Conservation (phyloP, 2,113 vertebrate genomes). For the Cyprinodon variegatus region DNA sequence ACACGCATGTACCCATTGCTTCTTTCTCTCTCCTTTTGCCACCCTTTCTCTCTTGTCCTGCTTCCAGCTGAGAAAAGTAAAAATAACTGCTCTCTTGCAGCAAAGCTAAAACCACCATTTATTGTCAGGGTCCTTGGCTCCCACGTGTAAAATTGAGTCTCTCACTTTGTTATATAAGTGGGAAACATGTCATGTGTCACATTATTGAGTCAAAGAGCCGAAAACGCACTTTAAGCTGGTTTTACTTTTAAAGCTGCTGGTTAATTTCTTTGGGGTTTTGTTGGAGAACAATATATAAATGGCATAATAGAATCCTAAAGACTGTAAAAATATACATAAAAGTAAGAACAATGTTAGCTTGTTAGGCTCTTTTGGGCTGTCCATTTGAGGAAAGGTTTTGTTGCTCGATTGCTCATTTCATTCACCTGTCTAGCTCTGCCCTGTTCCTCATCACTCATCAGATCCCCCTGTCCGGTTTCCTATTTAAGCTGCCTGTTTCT, state of each 20-base stretch:
- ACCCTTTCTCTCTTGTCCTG: slow-evolving; percentile 56
- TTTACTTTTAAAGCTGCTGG: slow-evolving; percentile 13
- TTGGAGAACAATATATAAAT: background rate
- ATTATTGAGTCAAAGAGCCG: slow-evolving; percentile 7
- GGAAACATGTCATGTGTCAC: slow-evolving; percentile 35
- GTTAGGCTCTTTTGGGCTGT: background rate
- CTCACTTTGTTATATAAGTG: slow-evolving; percentile 14
- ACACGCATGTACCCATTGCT: slow-evolving; percentile 20
- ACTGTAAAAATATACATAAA: background rate
- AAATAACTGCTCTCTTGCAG: slow-evolving; percentile 67
- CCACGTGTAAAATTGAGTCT: slow-evolving; percentile 43
- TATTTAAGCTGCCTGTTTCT: no score
- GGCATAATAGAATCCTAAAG: background rate
- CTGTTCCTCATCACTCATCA: no score
- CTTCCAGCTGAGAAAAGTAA: slow-evolving; percentile 68
- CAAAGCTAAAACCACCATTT: slow-evolving; percentile 48
- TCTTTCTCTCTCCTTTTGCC: slow-evolving; percentile 29
- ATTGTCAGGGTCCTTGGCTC: slow-evolving; percentile 48
- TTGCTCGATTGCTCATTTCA: no score
- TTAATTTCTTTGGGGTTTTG: background rate
- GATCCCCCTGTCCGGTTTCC: no score
- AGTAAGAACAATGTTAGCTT: background rate
- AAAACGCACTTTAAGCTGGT: background rate
- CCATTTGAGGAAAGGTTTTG: background rate
- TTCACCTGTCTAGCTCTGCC: no score